Evolutionary conservation across 1,140 invertebrate genomes (phyloP), one percentile per base, ranked within the genome.

Genomic region (Drosophila orena): DNA sequence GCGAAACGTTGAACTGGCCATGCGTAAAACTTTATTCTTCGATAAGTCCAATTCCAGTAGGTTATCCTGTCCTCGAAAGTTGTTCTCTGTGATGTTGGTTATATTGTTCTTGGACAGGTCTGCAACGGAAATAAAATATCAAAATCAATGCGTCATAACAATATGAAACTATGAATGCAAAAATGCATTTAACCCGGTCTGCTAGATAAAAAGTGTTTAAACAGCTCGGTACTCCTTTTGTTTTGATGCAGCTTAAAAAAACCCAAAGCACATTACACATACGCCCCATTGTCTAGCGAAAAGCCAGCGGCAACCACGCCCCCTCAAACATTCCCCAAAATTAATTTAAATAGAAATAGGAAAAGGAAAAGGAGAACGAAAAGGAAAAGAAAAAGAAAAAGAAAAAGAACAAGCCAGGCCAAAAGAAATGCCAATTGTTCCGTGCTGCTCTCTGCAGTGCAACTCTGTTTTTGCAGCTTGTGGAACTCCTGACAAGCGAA

Each of bases 1-100:
- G 38, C 94, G 93, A 92, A 97, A 97, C 8, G 95, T 95, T 55
- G 95, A 96, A 69, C 96, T 97, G 60, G 93, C 96, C 94, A 95
- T 96, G 92, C 93, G 94, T 92, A 94, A 92, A 64, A 95, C 95
- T 71, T 95, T 93, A 93, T 98, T 98, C 91, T 97, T 95, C 84
- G 97, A 97, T 35, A 98, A 93, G 93, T 97, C 96, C 54, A 98
- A 93, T 77, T 97, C 96, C 30, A 95, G 94, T 12, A 98, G 93
- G 84, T 95, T 95, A 78, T 95, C 94, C 69, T 98, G 93, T 35
- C 95, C 95, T 8, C 94, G 90, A 81, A 98, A 98, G 92, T 98
- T 98, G 81, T 96, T 95, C 59, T 97, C 95, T 44, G 97, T 93
- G 4, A 96, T 94, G 72, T 94, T 94, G 10, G 95, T 95, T 49